Percentiles rank a stretch among this genome's conserved stretches.
phyloP scores from a whole-genome alignment of 2,797 vertebrate species.

The Lutjanus campechanus region DNA sequence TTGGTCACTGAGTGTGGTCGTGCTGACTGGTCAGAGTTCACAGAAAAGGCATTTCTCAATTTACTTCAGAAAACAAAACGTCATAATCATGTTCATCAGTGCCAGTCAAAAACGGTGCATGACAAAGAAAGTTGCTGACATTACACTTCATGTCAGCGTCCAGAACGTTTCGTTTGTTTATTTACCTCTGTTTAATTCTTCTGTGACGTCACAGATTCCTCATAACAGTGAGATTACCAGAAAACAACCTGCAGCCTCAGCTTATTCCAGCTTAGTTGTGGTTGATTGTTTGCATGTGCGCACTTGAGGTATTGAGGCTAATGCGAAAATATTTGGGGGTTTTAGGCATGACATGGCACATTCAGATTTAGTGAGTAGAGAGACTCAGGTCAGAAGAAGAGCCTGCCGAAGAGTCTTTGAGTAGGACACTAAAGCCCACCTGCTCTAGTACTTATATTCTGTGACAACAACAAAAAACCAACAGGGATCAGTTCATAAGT shows the following conservation, averaged over 20 bases:
- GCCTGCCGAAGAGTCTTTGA: neutral
- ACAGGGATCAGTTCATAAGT: neutral
- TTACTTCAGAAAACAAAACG: constrained; percentile 14
- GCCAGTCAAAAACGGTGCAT: neutral
- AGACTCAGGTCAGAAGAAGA: constrained; percentile 1
- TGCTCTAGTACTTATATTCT: neutral
- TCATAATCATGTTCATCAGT: constrained; percentile 2
- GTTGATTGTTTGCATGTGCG: constrained; percentile 50
- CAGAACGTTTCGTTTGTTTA: constrained; percentile 19
- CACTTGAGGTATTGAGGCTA: constrained; percentile 32
- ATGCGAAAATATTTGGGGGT: constrained; percentile 38
- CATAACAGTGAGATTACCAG: constrained; percentile 34
- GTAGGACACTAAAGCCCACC: neutral
- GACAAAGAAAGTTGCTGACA: constrained; percentile 2
- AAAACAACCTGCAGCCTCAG: constrained; percentile 32
- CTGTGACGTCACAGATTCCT: constrained; percentile 19
- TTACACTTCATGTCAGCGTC: neutral
- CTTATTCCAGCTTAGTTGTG: constrained; percentile 47
- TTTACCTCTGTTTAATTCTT: constrained; percentile 8
- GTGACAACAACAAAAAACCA: neutral
- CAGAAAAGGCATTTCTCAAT: constrained; percentile 29
- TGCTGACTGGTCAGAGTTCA: constrained; percentile 45
- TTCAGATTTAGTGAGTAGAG: constrained; percentile 8
- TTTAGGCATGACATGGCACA: constrained; percentile 16
- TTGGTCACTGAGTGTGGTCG: constrained; percentile 18